Conservation (phyloP, 2,797 vertebrate species). For the Heteromormyrus szaboi region DNA sequence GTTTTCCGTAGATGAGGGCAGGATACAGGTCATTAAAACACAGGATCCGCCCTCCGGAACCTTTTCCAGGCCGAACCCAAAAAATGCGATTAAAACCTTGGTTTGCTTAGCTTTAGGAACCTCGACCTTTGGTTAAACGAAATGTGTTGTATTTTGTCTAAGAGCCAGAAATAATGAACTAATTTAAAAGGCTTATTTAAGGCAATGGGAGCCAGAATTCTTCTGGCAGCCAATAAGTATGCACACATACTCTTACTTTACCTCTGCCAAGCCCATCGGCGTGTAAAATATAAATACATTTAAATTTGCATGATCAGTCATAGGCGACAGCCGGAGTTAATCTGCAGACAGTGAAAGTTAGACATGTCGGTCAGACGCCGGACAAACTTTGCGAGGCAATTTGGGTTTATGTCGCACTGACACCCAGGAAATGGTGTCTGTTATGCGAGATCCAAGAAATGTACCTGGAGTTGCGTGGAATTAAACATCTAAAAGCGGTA, state of each 20-base stretch:
- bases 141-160: slow-evolving; percentile 77
- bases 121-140: slow-evolving; percentile 78
- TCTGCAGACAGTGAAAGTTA: background rate
- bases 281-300: slow-evolving; percentile 71
- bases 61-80: slow-evolving; percentile 38
- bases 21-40: slow-evolving; percentile 24
- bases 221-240: slow-evolving; percentile 68
- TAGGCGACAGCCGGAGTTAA: slow-evolving; percentile 57
- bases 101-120: slow-evolving; percentile 58
- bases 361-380: background rate
- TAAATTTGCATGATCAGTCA: slow-evolving; percentile 64
- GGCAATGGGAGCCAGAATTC: slow-evolving; percentile 59
- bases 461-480: background rate
- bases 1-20: slow-evolving; percentile 5
- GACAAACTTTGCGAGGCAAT: background rate
- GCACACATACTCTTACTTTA: slow-evolving; percentile 63
- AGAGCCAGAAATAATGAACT: slow-evolving; percentile 91
- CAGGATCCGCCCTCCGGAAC: slow-evolving; percentile 24
- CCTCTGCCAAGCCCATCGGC: slow-evolving; percentile 58
- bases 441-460: background rate
- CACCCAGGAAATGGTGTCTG: background rate
- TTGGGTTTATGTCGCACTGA: background rate
- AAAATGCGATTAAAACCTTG: slow-evolving; percentile 56
- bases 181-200: slow-evolving; percentile 75
- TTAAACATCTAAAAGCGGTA: background rate